These are phyloP conservation scores for Spea multiplicata DNA, from an alignment of 2,113 vertebrate genomes.

Conservation along the genomic window DNA sequence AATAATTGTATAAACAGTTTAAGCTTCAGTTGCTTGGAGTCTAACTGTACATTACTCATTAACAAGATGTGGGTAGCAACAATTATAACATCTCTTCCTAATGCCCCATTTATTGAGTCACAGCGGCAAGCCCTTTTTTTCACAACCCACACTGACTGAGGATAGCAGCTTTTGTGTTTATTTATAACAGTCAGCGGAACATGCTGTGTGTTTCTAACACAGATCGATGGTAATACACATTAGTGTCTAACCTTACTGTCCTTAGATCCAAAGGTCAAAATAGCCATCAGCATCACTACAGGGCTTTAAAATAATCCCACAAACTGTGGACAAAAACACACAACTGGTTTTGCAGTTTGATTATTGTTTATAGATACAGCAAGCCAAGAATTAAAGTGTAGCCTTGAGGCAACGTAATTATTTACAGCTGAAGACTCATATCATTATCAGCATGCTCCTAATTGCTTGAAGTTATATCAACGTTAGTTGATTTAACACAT, in stretches of 20 bases:
- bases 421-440: constrained; percentile 99
- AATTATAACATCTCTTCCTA: constrained; percentile 79
- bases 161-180: constrained; percentile 69
- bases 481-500: constrained; percentile 97
- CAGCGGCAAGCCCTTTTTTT: constrained; percentile 73
- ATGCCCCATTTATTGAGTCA: constrained; percentile 83
- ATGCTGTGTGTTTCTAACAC: constrained; percentile 69
- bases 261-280: constrained; percentile 85
- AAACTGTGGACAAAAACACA: constrained; percentile 77
- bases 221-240: constrained; percentile 80
- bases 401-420: constrained; percentile 97
- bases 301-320: constrained; percentile 81
- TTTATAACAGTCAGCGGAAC: constrained; percentile 66
- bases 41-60: constrained; percentile 86
- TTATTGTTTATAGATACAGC: constrained; percentile 99
- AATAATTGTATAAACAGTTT: constrained; percentile 84
- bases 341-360: constrained; percentile 95
- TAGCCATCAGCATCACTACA: constrained; percentile 83
- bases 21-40: constrained; percentile 75
- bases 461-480: constrained; percentile 99
- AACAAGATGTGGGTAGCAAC: constrained; percentile 82
- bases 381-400: constrained; percentile 94
- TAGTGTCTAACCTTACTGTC: constrained; percentile 72
- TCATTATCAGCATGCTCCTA: constrained; percentile 98
- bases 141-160: constrained; percentile 72